These are phyloP conservation scores for Ditylenchus dipsaci DNA, from an alignment of 1,140 invertebrate genomes.

Conservation along the genomic window DNA sequence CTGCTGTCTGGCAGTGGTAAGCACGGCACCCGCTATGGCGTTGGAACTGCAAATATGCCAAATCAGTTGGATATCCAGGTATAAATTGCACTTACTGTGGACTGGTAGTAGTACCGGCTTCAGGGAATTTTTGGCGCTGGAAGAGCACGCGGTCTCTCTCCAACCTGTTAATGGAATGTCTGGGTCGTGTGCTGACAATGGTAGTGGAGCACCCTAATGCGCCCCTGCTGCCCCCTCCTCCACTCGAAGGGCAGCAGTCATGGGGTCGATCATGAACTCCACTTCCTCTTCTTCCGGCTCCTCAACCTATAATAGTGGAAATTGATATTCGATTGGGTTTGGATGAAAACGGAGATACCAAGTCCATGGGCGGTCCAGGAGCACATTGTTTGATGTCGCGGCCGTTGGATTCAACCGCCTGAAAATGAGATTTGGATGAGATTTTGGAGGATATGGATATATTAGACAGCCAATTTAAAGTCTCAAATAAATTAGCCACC, in stretches of 20 bases:
- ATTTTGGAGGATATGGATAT: too few species aligned
- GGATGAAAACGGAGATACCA: too few species aligned
- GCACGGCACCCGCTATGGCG: constrained; percentile 1
- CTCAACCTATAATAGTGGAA: constrained; percentile 19
- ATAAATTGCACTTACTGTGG: constrained; percentile 11
- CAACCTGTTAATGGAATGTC: constrained; percentile 24
- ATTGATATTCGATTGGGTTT: too few species aligned
- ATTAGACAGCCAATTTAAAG: too few species aligned
- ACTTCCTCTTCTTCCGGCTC: constrained; percentile 39
- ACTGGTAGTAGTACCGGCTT: constrained; percentile 8
- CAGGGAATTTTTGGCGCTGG: constrained; percentile 24
- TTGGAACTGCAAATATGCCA: not conserved
- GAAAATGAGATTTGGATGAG: too few species aligned
- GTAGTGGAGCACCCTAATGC: constrained; percentile 26
- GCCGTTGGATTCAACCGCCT: constrained; percentile 47
- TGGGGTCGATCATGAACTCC: not conserved
- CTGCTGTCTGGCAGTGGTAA: not conserved
- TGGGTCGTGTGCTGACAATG: constrained; percentile 22
- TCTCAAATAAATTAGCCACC: too few species aligned
- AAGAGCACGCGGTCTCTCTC: constrained; percentile 23
- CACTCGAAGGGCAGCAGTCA: constrained; percentile 4
- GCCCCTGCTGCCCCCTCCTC: constrained; percentile 6
- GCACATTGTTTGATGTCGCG: constrained; percentile 53
- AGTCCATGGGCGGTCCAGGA: constrained; percentile 56
- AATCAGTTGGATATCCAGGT: not conserved